Evolutionary conservation across 2,797 vertebrate genomes (phyloP), one percentile per base, ranked within the genome.

Genomic region (Xenopus petersii): DNA sequence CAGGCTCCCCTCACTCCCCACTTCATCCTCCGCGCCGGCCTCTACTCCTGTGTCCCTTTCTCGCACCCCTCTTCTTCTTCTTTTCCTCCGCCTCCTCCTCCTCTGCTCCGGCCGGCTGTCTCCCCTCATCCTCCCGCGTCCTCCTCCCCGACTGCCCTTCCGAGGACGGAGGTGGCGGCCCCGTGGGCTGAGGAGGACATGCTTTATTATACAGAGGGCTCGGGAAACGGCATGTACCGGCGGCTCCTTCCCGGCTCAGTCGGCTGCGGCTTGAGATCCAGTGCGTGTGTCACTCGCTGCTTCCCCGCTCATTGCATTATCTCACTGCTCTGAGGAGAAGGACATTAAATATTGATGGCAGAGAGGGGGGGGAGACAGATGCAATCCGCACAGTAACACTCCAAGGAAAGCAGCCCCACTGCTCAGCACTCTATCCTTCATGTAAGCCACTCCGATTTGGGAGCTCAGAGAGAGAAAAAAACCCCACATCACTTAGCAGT

Each of bases 1-100:
- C 95, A 96, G 94, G 94, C 92, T 92, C 95, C 96, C 91, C 93
- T 94, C 88, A 94, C 94, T 90, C 94, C 94, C 93, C 94, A 94
- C 95, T 95, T 95, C 96, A 97, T 96, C 93, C 94, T 96, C 93
- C 90, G 93, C 93, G 92, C 85, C 91, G 89, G 88, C 90, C 89
- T 84, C 92, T 83, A 89, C 83, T 88, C 85, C 83, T 84, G 92
- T 91, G 91, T 94, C 93, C 92, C 93, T 91, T 92, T 82, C 88
- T 89, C 83, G 87, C 84, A 84, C 87, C 88, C 83, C 89, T 85
- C 79, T 82, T 82, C 86, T 89, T 83, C 90, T 92, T 90, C 92
- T 93, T 89, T 91, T 93, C 92, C 93, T 93, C 90, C 91, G 94
- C 92, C 92, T 90, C 94, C 94, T 85, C 93, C 94, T 88, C 92